A percentile compares a stretch with the other conserved stretches of the same genome.
phyloP scores from a whole-genome alignment of 1,140 invertebrate species.

The Homalodisca vitripennis region DNA sequence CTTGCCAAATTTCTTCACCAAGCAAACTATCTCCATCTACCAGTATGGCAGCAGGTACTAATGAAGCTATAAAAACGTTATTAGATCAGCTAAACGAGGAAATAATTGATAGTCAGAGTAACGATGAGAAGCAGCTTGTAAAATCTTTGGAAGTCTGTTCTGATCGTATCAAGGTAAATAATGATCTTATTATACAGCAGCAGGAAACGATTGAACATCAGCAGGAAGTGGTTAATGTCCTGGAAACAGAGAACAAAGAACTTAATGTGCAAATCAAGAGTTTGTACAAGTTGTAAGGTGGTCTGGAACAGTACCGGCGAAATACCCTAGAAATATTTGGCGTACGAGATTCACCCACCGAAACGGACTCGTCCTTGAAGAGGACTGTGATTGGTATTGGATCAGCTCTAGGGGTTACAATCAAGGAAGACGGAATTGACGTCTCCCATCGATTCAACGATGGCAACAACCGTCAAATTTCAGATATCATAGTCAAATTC shows the following conservation, averaged over 20 bases:
- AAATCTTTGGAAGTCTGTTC: constrained; percentile 5
- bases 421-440: constrained; percentile 1
- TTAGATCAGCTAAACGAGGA: constrained; percentile 3
- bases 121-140: neutral
- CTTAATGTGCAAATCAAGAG: neutral
- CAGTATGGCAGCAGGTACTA: neutral
- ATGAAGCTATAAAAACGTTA: neutral
- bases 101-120: constrained; percentile 8
- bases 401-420: neutral
- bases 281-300: neutral
- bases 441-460: neutral
- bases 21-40: neutral
- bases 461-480: constrained; percentile 4
- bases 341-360: neutral
- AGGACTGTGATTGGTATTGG: constrained; percentile 17
- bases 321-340: constrained; percentile 20
- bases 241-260: neutral
- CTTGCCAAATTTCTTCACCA: neutral
- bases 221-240: neutral
- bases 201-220: neutral
- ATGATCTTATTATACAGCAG: neutral
- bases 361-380: neutral
- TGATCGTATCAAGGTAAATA: neutral
- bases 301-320: constrained; percentile 2
- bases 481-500: constrained; percentile 20